A percentile compares a stretch with the other conserved stretches of the same genome.
These are phyloP conservation scores for Nothobranchius furzeri DNA, from an alignment of 2,113 vertebrate species.

Conservation along the genomic window DNA sequence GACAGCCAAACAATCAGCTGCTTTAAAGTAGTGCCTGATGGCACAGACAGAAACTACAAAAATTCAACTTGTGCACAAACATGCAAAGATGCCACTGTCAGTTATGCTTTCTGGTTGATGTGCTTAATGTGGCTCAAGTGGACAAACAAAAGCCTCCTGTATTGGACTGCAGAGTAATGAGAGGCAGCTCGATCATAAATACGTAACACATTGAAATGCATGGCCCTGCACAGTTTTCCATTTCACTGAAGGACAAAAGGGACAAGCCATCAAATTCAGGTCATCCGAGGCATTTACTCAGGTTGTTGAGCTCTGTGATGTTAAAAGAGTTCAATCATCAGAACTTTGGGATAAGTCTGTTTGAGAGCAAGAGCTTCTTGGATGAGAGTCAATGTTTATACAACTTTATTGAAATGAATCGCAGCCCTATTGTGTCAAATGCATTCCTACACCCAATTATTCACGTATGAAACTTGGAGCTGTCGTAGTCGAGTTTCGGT, in stretches of 20 bases:
- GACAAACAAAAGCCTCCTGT: slow-evolving; percentile 83
- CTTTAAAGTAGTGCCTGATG: slow-evolving; percentile 59
- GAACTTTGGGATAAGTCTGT: slow-evolving; percentile 15
- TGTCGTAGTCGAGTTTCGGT: neutral
- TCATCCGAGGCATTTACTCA: slow-evolving; percentile 72
- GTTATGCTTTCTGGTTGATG: slow-evolving; percentile 69
- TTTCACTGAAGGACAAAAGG: slow-evolving; percentile 81
- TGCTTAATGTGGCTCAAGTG: slow-evolving; percentile 69
- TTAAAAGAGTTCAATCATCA: slow-evolving; percentile 17
- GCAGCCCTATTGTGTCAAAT: slow-evolving; percentile 26
- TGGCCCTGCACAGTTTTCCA: slow-evolving; percentile 75
- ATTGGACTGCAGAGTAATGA: slow-evolving; percentile 80
- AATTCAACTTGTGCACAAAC: slow-evolving; percentile 36
- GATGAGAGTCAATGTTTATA: slow-evolving; percentile 57
- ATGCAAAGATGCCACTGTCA: slow-evolving; percentile 42
- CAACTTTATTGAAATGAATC: slow-evolving; percentile 54
- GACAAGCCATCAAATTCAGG: slow-evolving; percentile 77
- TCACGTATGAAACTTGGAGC: neutral
- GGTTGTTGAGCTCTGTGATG: slow-evolving; percentile 2
- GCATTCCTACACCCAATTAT: neutral
- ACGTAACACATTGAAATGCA: slow-evolving; percentile 19
- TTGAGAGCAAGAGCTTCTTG: slow-evolving; percentile 36
- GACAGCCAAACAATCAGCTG: slow-evolving; percentile 58
- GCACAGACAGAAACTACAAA: slow-evolving; percentile 57
- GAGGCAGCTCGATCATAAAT: slow-evolving; percentile 79